Evolutionary conservation across 2,888 invertebrate species (phyloP).

Genomic region (Mythimna albipuncta): DNA sequence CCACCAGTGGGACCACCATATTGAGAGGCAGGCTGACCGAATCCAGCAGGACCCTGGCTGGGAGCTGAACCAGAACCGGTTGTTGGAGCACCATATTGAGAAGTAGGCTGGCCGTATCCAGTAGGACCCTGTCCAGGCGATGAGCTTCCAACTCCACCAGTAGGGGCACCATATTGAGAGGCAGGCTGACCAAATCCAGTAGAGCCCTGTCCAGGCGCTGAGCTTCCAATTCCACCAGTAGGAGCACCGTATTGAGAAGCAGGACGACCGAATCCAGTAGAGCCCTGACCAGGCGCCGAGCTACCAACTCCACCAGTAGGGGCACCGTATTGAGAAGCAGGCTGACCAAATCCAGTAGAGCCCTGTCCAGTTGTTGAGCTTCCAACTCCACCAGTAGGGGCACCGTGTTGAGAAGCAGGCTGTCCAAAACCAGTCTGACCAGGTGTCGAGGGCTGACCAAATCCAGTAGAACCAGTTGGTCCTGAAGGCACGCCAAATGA

Average conservation of each 20-base stretch:
- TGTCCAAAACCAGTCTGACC: slow-evolving; percentile 26
- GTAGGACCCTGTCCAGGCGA: slow-evolving; percentile 34
- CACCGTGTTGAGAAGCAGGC: slow-evolving; percentile 58
- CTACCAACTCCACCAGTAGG: slow-evolving; percentile 46
- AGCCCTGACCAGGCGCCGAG: slow-evolving; percentile 34
- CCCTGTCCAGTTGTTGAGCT: slow-evolving; percentile 34
- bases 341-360: slow-evolving; percentile 35
- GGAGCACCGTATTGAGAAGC: slow-evolving; percentile 58
- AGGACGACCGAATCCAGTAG: slow-evolving; percentile 44
- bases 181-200: slow-evolving; percentile 51
- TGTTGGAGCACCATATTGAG: slow-evolving; percentile 44
- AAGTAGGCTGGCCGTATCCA: slow-evolving; percentile 48
- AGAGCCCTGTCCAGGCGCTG: slow-evolving; percentile 29
- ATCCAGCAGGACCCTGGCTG: slow-evolving; percentile 27
- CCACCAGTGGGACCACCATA: slow-evolving; percentile 49
- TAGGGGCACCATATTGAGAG: slow-evolving; percentile 55
- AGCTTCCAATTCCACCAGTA: slow-evolving; percentile 45
- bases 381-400: slow-evolving; percentile 46
- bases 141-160: slow-evolving; percentile 47
- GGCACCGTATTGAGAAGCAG: slow-evolving; percentile 61
- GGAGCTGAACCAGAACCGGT: slow-evolving; percentile 2
- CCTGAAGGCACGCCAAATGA: slow-evolving; percentile 45
- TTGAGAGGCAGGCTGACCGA: slow-evolving; percentile 56
- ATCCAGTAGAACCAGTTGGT: slow-evolving; percentile 38
- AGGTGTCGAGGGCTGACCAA: slow-evolving; percentile 19